A percentile compares a stretch with the other conserved stretches of the same genome.
Evolutionary conservation across 2,797 vertebrate genomes (phyloP).

Genomic region (Nyctibius grandis): DNA sequence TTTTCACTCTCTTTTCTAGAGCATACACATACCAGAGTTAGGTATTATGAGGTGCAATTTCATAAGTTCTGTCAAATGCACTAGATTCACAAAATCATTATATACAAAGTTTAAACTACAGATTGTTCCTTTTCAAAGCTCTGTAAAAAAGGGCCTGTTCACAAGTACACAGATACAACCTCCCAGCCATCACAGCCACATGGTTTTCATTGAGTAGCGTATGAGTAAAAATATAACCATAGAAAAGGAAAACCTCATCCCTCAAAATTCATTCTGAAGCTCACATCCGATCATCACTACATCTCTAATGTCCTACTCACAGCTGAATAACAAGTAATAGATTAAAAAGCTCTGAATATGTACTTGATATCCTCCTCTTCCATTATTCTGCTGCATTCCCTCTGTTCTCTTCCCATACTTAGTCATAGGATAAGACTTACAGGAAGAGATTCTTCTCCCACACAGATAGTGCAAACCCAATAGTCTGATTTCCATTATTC

Average conservation of each 20-base stretch:
- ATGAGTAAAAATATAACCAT: not conserved
- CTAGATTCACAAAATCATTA: not conserved
- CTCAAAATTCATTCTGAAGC: slow-evolving; percentile 6
- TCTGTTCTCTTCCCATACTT: not conserved
- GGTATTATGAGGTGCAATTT: not conserved
- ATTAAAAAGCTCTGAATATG: slow-evolving; percentile 11
- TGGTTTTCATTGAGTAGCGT: not conserved
- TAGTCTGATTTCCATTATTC: not conserved
- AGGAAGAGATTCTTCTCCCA: not conserved
- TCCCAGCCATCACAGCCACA: not conserved
- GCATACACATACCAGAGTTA: not conserved
- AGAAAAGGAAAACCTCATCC: not conserved
- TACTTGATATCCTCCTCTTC: not conserved
- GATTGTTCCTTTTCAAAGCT: not conserved
- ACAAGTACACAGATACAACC: not conserved
- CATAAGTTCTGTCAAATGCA: not conserved
- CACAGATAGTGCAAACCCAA: not conserved
- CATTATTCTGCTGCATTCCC: not conserved
- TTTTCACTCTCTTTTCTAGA: not conserved
- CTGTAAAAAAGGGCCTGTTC: not conserved
- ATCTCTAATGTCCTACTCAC: not conserved
- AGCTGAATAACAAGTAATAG: slow-evolving; percentile 1
- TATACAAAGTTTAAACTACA: not conserved
- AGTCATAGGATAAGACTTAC: not conserved
- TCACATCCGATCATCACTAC: slow-evolving; percentile 3